These are phyloP conservation scores for Pachyrhynchus sulphureomaculatus DNA, from an alignment of 1,140 invertebrate genomes.

Conservation along the genomic window DNA sequence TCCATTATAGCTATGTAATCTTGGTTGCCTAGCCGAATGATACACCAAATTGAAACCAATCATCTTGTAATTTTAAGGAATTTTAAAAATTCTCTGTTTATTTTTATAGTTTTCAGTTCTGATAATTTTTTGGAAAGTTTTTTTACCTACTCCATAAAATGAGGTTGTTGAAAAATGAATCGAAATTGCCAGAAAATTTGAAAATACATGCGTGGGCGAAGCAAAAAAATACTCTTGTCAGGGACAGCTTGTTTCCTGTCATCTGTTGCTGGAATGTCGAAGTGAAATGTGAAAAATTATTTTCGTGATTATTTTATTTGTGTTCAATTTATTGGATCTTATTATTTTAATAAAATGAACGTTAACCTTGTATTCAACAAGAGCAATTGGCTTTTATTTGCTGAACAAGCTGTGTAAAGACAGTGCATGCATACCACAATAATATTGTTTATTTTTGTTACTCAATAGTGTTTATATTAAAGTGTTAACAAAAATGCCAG, in stretches of 20 bases:
- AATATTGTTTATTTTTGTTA: slow-evolving; percentile 33
- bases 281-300: neutral
- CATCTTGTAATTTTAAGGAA: no score
- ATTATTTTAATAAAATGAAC: slow-evolving; percentile 33
- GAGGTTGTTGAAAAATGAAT: no score
- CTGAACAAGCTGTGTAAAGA: slow-evolving; percentile 15
- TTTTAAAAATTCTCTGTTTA: no score
- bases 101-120: no score
- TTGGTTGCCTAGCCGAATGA: no score
- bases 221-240: neutral
- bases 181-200: no score
- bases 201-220: no score
- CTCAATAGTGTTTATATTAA: slow-evolving; percentile 29
- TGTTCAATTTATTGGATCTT: slow-evolving; percentile 10
- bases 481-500: slow-evolving; percentile 36
- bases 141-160: no score
- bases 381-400: slow-evolving; percentile 1
- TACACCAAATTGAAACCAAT: no score
- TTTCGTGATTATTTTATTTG: neutral
- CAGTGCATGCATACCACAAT: slow-evolving; percentile 16
- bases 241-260: neutral
- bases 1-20: no score
- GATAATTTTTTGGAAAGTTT: no score
- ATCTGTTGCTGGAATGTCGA: slow-evolving; percentile 22
- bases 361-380: slow-evolving; percentile 9